Evolutionary conservation across 2,113 vertebrate genomes (phyloP), one percentile per base, ranked within the genome.

Genomic region (Ibidorhyncha struthersii): DNA sequence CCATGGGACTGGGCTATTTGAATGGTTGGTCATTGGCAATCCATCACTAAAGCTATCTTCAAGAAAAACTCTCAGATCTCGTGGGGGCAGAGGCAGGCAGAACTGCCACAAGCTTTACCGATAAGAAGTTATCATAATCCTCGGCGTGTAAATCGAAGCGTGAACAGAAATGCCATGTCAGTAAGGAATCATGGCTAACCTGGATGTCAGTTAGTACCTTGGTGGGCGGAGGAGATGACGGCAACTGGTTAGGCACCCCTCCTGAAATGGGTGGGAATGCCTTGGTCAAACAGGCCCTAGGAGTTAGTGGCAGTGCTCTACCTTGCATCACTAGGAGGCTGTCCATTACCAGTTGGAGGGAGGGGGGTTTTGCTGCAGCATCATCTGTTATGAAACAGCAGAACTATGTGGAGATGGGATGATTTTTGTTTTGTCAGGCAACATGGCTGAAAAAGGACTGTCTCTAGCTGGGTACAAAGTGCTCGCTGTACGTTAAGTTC

Each of bases 111-210:
- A 50, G 49, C 43, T 90, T 63, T 59, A 92, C 21, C 29, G 79
- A 17, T 4, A 55, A 49, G 15, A 78, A 29, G n/a, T 23, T 76
- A 32, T 3, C 20, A 4, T 43, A 87, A 90, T 76, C 53, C 43
- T 63, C 3, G 0, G 2, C 0, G 0, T 59, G 50, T 47, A 40
- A 71, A 74, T 41, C 2, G 1, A 65, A 59, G 29, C 1, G 2
- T 21, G n/a, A 71, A 47, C 20, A 71, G 74, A 72, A 72, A 65
- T 27, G 43, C 23, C 20, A 6, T 0, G 2, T 53, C 38, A 53
- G 41, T 25, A 67, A 88, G 70, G 41, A 55, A 52, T 41, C 6
- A 7, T 4, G 53, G 43, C 32, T 79, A 50, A 89, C 14, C 14
- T 62, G n/a, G 16, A 38, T 20, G 53, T 38, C 58, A 30, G n/a